Percentiles rank a stretch among this genome's conserved stretches.
Conservation (phyloP, 2,113 vertebrate genomes). For the Octodon degus region DNA sequence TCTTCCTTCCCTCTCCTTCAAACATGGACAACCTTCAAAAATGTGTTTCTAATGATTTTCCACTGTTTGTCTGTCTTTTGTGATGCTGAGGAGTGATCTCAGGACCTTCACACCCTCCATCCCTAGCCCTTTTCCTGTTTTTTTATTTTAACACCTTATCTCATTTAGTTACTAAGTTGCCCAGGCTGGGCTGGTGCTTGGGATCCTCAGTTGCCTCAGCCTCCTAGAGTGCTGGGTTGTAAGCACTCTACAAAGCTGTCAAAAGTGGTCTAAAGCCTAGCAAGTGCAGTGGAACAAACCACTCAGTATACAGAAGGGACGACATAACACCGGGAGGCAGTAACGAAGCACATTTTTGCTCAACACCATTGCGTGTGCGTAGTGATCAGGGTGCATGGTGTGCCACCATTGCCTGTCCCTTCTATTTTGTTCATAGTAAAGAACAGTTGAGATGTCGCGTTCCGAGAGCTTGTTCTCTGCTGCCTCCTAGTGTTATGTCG, state of each 20-base stretch:
- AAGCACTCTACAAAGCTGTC: neutral
- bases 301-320: neutral
- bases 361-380: no score
- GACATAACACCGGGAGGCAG: neutral
- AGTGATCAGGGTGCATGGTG: neutral
- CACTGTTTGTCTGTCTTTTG: neutral
- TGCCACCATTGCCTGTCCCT: neutral
- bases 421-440: neutral
- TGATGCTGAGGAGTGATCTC: neutral
- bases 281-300: neutral
- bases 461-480: neutral
- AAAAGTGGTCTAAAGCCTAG: neutral
- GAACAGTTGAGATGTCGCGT: neutral
- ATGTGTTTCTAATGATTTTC: neutral
- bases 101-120: neutral
- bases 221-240: neutral
- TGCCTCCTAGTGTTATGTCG: neutral
- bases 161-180: neutral
- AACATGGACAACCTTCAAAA: neutral
- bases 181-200: neutral
- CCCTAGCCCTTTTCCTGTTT: neutral
- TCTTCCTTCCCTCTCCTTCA: neutral
- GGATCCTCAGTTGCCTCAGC: neutral
- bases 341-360: neutral
- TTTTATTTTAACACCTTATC: neutral